Base-by-base conservation (phyloP, 1,140 invertebrate species). In the Paramacrobiotus metropolitanus region DNA sequence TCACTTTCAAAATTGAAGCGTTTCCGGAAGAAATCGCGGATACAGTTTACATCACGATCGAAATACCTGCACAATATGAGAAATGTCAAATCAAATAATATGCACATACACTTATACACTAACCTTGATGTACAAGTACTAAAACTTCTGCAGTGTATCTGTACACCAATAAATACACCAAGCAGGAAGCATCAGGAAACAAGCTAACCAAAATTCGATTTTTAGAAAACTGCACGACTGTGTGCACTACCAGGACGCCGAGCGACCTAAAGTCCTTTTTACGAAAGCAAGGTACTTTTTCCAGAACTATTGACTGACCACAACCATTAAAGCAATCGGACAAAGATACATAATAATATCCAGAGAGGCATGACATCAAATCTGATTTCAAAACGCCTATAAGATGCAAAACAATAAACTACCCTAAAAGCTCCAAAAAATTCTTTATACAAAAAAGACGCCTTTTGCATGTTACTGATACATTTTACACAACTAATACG, bases 1-100 rank as follows among this genome's bases (percentile, higher is more conserved):
- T 84, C 83, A 72, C 87, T 90, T 74, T 96, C 92, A 73, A 85
- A 98, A 1, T 78, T 79, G 73, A 95, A 98, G 61, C 87, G 79
- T 72, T 83, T 82, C 68, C 82, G 84, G 72, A 98, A 98, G 74
- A 96, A 96, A 60, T 86, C 83, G 63, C 83, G 77, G 18, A 99
- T 78, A 72, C 93, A 96, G 48, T 81, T 81, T 0, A 98, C 92
- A 78, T 99, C 94, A 67, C 94, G 79, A 62, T 97, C 81, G 73
- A 98, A 99, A 75, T 86, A 88, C 68, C 83, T 85, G 65, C 28
- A 24, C 4, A 9, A 44, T 65, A 67, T 63, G 55, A 21, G 61
- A 21, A n/a, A n/a, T n/a, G n/a, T n/a, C n/a, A n/a, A n/a, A n/a
- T n/a, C n/a, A n/a, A n/a, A n/a, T n/a, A n/a, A n/a, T n/a, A n/a